Conservation (phyloP, 2,888 invertebrate species). For the Drosophila nigricruria region DNA sequence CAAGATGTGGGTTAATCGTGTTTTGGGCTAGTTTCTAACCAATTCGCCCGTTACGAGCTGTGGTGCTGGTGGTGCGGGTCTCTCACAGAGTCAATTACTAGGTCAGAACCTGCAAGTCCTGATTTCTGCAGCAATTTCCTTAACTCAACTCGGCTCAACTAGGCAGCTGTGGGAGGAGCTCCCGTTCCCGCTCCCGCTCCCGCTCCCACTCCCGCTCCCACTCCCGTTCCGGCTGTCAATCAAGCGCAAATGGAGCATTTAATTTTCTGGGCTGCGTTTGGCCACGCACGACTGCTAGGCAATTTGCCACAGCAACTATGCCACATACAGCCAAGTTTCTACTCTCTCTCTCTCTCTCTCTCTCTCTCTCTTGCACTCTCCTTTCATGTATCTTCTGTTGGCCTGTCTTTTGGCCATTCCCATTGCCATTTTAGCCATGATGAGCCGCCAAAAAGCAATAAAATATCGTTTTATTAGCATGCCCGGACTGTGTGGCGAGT, state of each 20-base stretch:
- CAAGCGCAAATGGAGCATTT: slow-evolving; percentile 51
- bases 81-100: slow-evolving; percentile 73
- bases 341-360: background rate
- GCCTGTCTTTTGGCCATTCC: slow-evolving; percentile 19
- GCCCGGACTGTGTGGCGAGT: slow-evolving; percentile 11
- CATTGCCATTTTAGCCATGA: slow-evolving; percentile 70
- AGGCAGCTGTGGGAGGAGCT: slow-evolving; percentile 40
- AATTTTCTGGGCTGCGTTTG: slow-evolving; percentile 42
- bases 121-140: slow-evolving; percentile 69
- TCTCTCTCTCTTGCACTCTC: background rate
- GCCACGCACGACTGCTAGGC: slow-evolving; percentile 68
- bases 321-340: slow-evolving; percentile 29
- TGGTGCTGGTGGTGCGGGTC: slow-evolving; percentile 53
- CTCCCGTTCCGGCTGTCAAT: slow-evolving; percentile 45
- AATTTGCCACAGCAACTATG: slow-evolving; percentile 58
- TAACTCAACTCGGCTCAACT: slow-evolving; percentile 37
- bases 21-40: slow-evolving; percentile 83
- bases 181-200: background rate
- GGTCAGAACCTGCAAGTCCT: slow-evolving; percentile 82
- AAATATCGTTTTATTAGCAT: slow-evolving; percentile 82
- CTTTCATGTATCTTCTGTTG: background rate
- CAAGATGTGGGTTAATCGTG: slow-evolving; percentile 86
- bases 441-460: slow-evolving; percentile 83
- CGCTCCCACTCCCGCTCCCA: slow-evolving; percentile 4
- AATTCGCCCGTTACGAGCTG: slow-evolving; percentile 28